phyloP scores from a whole-genome alignment of 2,113 vertebrate species.

The Scomber japonicus region DNA sequence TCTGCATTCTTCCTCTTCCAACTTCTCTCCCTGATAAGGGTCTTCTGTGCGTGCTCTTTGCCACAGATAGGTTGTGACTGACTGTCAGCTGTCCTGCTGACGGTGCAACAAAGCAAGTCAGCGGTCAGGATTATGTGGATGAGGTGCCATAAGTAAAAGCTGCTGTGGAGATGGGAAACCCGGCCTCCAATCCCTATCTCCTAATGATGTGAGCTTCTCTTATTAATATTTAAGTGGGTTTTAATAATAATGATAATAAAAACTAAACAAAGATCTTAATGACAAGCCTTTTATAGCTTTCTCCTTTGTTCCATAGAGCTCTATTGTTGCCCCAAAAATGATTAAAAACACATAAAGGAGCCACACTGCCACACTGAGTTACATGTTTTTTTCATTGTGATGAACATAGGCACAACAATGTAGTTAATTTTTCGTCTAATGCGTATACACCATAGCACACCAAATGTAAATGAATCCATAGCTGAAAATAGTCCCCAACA shows the following conservation, averaged over 20 bases:
- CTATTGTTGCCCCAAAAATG: background rate
- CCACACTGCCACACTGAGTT: background rate
- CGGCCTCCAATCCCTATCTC: background rate
- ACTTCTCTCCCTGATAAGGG: slow-evolving; percentile 6
- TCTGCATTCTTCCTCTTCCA: slow-evolving; percentile 15
- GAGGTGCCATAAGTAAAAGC: slow-evolving; percentile 2
- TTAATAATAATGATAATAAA: background rate
- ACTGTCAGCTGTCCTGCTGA: slow-evolving; percentile 30
- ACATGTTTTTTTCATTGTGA: background rate
- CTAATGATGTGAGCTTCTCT: background rate
- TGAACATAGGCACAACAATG: background rate
- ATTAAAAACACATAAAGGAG: background rate
- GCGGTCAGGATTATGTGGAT: slow-evolving; percentile 27
- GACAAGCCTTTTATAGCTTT: background rate
- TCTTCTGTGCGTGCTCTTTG: slow-evolving; percentile 12
- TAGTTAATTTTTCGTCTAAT: background rate
- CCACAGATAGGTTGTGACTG: slow-evolving; percentile 5
- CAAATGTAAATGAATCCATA: slow-evolving; percentile 27
- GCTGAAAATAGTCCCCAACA: slow-evolving; percentile 26
- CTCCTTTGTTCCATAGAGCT: background rate
- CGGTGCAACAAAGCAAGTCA: slow-evolving; percentile 16
- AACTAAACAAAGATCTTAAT: background rate
- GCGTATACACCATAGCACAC: background rate
- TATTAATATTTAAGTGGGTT: background rate
- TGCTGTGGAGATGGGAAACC: background rate